phyloP scores from a whole-genome alignment of 2,113 vertebrate species.

The Rhinolophus sinicus region DNA sequence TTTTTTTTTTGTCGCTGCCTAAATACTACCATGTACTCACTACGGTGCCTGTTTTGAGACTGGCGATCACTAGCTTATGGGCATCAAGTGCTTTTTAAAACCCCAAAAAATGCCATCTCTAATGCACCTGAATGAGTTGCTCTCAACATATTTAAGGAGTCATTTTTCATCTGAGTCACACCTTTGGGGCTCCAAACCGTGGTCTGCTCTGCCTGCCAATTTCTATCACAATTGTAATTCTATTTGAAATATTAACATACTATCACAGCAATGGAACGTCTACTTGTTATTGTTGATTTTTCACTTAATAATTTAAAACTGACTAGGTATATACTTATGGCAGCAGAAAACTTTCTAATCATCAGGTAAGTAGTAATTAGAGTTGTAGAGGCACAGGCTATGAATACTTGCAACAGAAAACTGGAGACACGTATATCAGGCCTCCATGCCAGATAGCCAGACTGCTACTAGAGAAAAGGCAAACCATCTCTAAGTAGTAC shows the following conservation, averaged over 20 bases:
- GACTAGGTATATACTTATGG: constrained; percentile 82
- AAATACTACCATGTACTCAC: constrained; percentile 29
- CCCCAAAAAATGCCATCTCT: neutral
- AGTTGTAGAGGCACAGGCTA: constrained; percentile 31
- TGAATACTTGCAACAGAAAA: constrained; percentile 73
- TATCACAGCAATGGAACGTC: constrained; percentile 78
- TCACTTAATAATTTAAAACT: constrained; percentile 87
- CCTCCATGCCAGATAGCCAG: constrained; percentile 41
- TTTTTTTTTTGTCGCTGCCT: constrained; percentile 49
- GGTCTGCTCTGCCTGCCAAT: neutral
- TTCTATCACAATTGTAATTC: constrained; percentile 59
- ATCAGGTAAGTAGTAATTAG: constrained; percentile 71
- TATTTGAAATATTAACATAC: constrained; percentile 52
- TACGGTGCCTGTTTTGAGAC: constrained; percentile 37
- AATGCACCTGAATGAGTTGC: neutral
- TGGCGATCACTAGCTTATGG: neutral
- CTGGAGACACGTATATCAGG: constrained; percentile 68
- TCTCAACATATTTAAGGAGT: constrained; percentile 44
- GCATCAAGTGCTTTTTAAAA: constrained; percentile 50
- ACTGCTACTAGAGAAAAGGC: constrained; percentile 60
- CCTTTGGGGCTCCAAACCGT: neutral
- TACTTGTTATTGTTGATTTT: constrained; percentile 72
- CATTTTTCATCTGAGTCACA: constrained; percentile 55
- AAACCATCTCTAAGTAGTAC: neutral
- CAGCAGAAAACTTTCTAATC: constrained; percentile 76